Percentiles rank a stretch among this genome's conserved stretches.
Conservation (phyloP, 2,113 vertebrate genomes). For the Phalacrocorax carbo region DNA sequence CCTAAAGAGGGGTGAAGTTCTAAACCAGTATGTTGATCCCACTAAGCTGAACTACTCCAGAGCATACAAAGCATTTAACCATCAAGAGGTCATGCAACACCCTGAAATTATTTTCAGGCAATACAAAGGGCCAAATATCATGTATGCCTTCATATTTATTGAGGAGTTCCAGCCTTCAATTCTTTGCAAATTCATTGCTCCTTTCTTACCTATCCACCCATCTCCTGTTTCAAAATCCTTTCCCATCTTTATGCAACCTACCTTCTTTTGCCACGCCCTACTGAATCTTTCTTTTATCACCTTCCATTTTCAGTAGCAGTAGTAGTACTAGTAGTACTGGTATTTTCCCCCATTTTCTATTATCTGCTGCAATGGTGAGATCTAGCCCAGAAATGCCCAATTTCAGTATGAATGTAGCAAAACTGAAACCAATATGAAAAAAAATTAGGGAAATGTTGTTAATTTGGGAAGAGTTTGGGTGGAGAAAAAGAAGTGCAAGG, state of each 20-base stretch:
- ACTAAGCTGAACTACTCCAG: not conserved
- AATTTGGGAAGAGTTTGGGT: not conserved
- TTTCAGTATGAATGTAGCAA: not conserved
- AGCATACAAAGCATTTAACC: not conserved
- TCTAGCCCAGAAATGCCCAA: not conserved
- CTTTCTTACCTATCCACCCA: not conserved
- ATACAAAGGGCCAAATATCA: not conserved
- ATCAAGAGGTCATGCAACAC: not conserved
- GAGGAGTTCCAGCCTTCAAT: not conserved
- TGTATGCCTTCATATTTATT: not conserved
- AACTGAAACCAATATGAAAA: not conserved
- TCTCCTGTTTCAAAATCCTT: not conserved
- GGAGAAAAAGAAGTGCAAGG: not conserved
- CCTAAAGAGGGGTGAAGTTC: not conserved
- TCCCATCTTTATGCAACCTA: not conserved
- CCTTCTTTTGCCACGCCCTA: not conserved
- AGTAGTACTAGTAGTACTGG: too few species aligned
- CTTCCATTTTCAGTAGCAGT: not conserved
- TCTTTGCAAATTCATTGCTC: not conserved
- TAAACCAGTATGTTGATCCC: not conserved
- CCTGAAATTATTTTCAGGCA: not conserved
- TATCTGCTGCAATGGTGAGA: not conserved
- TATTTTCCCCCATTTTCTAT: not conserved
- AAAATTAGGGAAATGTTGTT: not conserved
- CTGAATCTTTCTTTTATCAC: not conserved